These are phyloP conservation scores for Passer domesticus DNA, from an alignment of 2,113 vertebrate species.

Conservation along the genomic window DNA sequence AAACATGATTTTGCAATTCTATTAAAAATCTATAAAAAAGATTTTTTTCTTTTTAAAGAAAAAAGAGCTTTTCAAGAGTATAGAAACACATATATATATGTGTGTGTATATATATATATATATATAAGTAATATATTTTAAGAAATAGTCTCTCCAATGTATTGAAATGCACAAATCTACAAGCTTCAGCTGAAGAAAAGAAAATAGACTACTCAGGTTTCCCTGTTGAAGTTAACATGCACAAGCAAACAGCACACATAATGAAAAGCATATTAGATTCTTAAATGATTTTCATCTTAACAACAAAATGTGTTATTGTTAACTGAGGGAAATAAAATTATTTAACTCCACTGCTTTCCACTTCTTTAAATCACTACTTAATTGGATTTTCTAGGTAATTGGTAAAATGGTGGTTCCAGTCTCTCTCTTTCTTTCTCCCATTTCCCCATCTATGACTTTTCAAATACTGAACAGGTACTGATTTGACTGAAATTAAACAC, in stretches of 20 bases:
- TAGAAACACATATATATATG: neutral
- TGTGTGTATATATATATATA: neutral
- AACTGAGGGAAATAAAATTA: slow-evolving; percentile 18
- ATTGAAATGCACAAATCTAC: neutral
- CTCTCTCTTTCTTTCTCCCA: neutral
- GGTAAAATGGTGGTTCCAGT: neutral
- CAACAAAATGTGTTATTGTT: slow-evolving; percentile 4
- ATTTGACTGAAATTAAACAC: neutral
- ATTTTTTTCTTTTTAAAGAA: no score
- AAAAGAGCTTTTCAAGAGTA: neutral
- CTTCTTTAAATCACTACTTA: slow-evolving; percentile 1
- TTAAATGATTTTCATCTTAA: neutral
- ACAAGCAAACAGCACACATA: neutral
- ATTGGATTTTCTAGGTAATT: slow-evolving; percentile 40
- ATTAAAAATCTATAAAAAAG: neutral
- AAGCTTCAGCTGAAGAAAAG: neutral
- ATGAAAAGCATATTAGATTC: neutral
- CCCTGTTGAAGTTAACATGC: neutral
- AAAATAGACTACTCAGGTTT: neutral
- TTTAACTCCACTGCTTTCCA: neutral
- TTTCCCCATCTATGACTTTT: neutral
- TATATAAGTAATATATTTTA: neutral
- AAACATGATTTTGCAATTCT: neutral
- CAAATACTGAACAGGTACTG: neutral
- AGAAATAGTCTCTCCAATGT: neutral